Evolutionary conservation across 2,113 vertebrate species (phyloP), one percentile per base, ranked within the genome.

Genomic region (Centrocercus urophasianus): DNA sequence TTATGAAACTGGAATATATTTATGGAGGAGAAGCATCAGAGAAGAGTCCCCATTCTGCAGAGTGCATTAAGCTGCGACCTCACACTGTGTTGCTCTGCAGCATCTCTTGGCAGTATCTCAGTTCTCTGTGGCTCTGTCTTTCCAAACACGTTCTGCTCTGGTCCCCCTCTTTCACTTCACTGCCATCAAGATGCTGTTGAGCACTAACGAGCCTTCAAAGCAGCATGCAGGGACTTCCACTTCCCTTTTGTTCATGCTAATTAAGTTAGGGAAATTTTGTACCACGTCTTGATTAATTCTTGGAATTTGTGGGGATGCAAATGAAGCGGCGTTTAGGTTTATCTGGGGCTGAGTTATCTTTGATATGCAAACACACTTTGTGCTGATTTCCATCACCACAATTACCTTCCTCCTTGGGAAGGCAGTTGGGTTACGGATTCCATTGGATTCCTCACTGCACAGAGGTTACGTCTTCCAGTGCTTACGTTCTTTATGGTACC

Each of bases 181-280:
- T 0, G 1, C 73, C 86, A 83, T 76, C 84, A 85, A 85, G 71
- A 73, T 79, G 71, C 89, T 89, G 63, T 57, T 73, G 78, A 96
- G 67, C 59, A 18, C 84, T 94, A 93, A 93, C 79, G 82, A 87
- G 63, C 38, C 82, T 94, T 96, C 91, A 93, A 84, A 95, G 87
- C 70, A 43, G 63, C 66, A 7, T 13, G 40, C 9, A 73, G 89
- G 85, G 95, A 87, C 74, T 96, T 89, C 40, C 71, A 54, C 89
- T 94, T 95, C 78, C 82, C 85, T 96, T 93, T 94, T 89, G 81
- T 85, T 93, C 87, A 65, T 91, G 54, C 70, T 96, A 92, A 96
- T 96, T 91, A 89, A 93, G 87, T 85, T 79, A 93, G 67, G 67
- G 71, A 83, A 94, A 79, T 50, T 83, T 82, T 85, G 38, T 87